phyloP scores from a whole-genome alignment of 2,888 invertebrate species.

The Plebejus anna region DNA sequence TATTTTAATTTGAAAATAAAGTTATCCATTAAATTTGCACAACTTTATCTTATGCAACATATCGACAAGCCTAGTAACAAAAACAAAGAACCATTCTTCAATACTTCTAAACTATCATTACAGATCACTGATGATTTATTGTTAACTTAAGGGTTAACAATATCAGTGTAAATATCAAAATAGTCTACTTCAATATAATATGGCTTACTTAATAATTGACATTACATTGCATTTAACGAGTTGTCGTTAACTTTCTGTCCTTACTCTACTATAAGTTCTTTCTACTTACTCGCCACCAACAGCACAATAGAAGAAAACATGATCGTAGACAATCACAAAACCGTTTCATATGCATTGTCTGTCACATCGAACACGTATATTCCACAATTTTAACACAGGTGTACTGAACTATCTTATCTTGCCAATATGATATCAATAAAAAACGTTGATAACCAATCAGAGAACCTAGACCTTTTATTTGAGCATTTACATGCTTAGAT shows the following conservation, averaged over 20 bases:
- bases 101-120: background rate
- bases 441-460: conserved; percentile 34
- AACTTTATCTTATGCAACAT: too few species aligned
- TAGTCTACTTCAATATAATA: too few species aligned
- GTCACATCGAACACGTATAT: conserved; percentile 48
- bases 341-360: conserved; percentile 44
- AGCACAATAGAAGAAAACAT: conserved; percentile 45
- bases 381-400: conserved; percentile 19
- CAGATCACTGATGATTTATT: too few species aligned
- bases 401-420: conserved; percentile 56
- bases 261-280: too few species aligned
- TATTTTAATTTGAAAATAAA: background rate
- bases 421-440: conserved; percentile 63
- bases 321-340: conserved; percentile 48
- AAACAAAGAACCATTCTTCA: background rate
- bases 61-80: background rate
- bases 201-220: too few species aligned
- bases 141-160: too few species aligned
- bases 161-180: too few species aligned
- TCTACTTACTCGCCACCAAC: conserved; percentile 56
- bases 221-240: too few species aligned
- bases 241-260: too few species aligned
- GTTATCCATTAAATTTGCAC: too few species aligned
- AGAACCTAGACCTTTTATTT: conserved; percentile 44
- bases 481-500: conserved; percentile 5